A percentile compares a stretch with the other conserved stretches of the same genome.
phyloP scores from a whole-genome alignment of 2,113 vertebrate genomes.

The Ivindomyrus marchei region DNA sequence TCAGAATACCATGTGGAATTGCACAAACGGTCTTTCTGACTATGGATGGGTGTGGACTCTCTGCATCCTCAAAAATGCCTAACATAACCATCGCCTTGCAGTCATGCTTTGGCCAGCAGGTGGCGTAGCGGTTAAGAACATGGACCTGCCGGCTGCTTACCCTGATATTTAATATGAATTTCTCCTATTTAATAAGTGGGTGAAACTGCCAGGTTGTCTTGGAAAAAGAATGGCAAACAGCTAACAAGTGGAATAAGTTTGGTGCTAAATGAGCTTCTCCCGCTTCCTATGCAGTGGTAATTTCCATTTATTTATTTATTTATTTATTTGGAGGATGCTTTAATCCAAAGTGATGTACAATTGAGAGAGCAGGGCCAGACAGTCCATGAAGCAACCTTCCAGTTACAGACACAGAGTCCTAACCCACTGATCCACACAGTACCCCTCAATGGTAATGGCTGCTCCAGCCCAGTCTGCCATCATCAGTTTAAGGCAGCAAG shows the following conservation, averaged over 20 bases:
- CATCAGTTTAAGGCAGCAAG: not conserved
- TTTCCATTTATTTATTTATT: not conserved
- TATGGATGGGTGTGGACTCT: not conserved
- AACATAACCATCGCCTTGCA: not conserved
- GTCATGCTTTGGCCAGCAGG: not conserved
- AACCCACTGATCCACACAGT: not conserved
- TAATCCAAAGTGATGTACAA: not conserved
- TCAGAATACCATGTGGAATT: not conserved
- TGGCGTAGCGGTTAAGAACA: not conserved
- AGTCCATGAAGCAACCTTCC: not conserved
- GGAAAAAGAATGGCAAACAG: not conserved
- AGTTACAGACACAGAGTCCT: not conserved
- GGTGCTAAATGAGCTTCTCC: not conserved
- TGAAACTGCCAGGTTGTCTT: not conserved
- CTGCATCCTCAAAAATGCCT: not conserved
- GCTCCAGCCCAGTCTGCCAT: not conserved
- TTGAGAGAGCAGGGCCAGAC: not conserved
- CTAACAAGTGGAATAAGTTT: not conserved
- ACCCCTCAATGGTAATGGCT: not conserved
- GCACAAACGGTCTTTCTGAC: not conserved
- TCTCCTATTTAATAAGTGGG: not conserved
- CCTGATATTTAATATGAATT: not conserved
- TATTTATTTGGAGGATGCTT: not conserved
- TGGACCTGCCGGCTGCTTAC: not conserved
- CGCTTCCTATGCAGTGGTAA: not conserved